These are phyloP conservation scores for Itoplectis maculator DNA, from an alignment of 2,888 invertebrate species.

Conservation along the genomic window DNA sequence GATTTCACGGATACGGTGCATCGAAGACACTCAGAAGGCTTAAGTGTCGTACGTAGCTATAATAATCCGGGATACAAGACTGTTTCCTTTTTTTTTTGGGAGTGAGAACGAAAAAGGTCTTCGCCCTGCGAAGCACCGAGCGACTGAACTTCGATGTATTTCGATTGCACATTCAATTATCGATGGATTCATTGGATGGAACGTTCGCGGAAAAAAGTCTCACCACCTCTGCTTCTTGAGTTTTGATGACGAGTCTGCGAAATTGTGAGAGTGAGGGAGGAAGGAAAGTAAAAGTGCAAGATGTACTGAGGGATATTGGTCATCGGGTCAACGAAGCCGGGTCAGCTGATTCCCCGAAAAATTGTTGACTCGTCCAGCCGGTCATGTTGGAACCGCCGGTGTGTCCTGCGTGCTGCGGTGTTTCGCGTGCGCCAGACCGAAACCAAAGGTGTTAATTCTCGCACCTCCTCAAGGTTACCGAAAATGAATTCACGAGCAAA, in stretches of 20 bases:
- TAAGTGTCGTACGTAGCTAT: no score
- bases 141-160: slow-evolving; percentile 26
- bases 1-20: not conserved
- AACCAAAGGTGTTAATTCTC: slow-evolving; percentile 80
- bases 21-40: not conserved
- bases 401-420: not conserved
- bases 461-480: slow-evolving; percentile 79
- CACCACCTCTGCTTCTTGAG: not conserved
- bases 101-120: not conserved
- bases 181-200: slow-evolving; percentile 26
- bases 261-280: not conserved
- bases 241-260: no score
- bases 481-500: slow-evolving; percentile 72
- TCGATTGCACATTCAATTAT: slow-evolving; percentile 58
- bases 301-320: slow-evolving; percentile 48
- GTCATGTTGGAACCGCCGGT: not conserved
- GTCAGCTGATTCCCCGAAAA: slow-evolving; percentile 26
- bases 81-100: no score
- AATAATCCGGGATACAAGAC: no score
- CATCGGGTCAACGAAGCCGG: slow-evolving; percentile 50
- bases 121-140: not conserved
- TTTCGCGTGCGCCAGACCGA: slow-evolving; percentile 23
- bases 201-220: slow-evolving; percentile 13
- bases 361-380: slow-evolving; percentile 18
- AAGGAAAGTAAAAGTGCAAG: slow-evolving; percentile 28